Evolutionary conservation across 2,888 invertebrate species (phyloP), one percentile per base, ranked within the genome.

Genomic region (Microchrysa polita): DNA sequence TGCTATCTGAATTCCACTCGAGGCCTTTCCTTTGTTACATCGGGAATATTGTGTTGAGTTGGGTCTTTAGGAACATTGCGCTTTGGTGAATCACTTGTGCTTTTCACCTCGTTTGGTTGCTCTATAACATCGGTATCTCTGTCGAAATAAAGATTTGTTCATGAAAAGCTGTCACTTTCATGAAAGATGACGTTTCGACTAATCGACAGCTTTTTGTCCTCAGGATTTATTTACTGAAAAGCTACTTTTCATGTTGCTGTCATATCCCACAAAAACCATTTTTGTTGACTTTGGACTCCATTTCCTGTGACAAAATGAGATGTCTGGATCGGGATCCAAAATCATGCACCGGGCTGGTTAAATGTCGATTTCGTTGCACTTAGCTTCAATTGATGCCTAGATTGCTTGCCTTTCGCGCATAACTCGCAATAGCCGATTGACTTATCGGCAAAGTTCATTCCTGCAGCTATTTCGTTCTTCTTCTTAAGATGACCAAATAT

Each of bases 251-350:
- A 75, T 75, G 40, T 76, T 55, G n/a, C 80, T 80, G 74, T 79
- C 77, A 67, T 83, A 83, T 1, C 83, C 83, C 48, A 83, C 78
- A 48, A 83, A 80, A 14, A 80, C 78, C 52, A 79, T 75, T 67
- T 78, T 77, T 22, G 76, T 75, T 67, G 80, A 74, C 73, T 82
- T 83, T 0, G 79, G 59, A 75, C 82, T 81, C 78, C 77, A 79
- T 76, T 82, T 82, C 27, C 27, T 23, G 53, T 57, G 80, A 73
- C 61, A 69, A 69, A n/a, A 69, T 16, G 20, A 7, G 20, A 23
- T 23, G 10, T 12, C 34, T 23, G 53, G 55, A 16, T n/a, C 27
- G 4, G 67, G 27, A 34, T 69, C 55, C 12, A 69, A 55, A 12
- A 55, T 27, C 55, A 69, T 53, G 55, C 67, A 69, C 42, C 73